phyloP scores from a whole-genome alignment of 2,797 vertebrate species.

The Zalophus californianus region DNA sequence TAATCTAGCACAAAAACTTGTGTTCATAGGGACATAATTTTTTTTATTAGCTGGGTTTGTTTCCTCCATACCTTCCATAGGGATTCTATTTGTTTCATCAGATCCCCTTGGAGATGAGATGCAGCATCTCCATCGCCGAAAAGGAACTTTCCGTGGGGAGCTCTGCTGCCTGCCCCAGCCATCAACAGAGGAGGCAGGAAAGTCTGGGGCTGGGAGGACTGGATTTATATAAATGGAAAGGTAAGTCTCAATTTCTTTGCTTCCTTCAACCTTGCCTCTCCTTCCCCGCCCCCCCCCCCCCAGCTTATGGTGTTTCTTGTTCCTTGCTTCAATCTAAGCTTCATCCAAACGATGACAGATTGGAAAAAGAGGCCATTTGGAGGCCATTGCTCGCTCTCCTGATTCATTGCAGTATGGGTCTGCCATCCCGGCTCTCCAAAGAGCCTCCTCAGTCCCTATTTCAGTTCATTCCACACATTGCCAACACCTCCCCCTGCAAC shows the following conservation, averaged over 20 bases:
- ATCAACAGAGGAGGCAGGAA: slow-evolving; percentile 49
- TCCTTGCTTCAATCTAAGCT: slow-evolving; percentile 53
- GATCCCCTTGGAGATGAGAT: slow-evolving; percentile 44
- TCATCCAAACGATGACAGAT: slow-evolving; percentile 34
- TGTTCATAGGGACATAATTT: not conserved
- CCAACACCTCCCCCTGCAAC: not conserved
- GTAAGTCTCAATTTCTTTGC: slow-evolving; percentile 58
- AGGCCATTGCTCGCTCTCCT: not conserved
- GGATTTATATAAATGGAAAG: slow-evolving; percentile 70
- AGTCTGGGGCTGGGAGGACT: slow-evolving; percentile 26
- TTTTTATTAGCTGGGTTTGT: slow-evolving; percentile 33
- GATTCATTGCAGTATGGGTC: not conserved
- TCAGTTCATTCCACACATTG: not conserved
- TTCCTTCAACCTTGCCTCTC: slow-evolving; percentile 39
- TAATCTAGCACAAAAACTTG: not conserved
- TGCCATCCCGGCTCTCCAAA: not conserved
- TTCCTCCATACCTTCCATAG: slow-evolving; percentile 46
- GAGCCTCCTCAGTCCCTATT: not conserved
- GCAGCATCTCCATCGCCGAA: slow-evolving; percentile 34
- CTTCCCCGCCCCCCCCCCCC: fast-evolving
- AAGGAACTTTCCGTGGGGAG: not conserved
- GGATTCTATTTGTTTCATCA: not conserved
- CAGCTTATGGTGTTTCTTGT: slow-evolving; percentile 30
- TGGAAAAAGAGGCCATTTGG: not conserved
- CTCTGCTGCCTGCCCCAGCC: not conserved